A percentile compares a stretch with the other conserved stretches of the same genome.
These are phyloP conservation scores for Neogobius melanostomus DNA, from an alignment of 2,113 vertebrate genomes.

Conservation along the genomic window DNA sequence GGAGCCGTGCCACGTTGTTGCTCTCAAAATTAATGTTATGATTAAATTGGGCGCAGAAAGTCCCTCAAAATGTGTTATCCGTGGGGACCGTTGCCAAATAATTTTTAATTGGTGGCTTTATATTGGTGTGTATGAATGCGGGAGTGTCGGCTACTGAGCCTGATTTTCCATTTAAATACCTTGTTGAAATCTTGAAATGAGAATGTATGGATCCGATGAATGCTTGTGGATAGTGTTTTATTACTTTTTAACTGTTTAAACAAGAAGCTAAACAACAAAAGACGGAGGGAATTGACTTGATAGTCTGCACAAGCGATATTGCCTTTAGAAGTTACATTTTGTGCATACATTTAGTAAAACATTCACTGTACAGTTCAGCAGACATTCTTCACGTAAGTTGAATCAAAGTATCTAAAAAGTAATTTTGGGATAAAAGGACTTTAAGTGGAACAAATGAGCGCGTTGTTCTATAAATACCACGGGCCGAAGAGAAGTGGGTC, in stretches of 20 bases:
- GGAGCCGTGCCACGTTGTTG: slow-evolving; percentile 3
- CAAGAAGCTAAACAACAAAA: too few relatives aligned
- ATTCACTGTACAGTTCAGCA: background rate
- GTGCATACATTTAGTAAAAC: background rate
- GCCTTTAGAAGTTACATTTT: too few relatives aligned
- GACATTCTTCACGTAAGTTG: background rate
- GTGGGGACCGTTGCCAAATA: background rate
- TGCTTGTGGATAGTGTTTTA: too few relatives aligned
- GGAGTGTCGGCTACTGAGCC: too few relatives aligned
- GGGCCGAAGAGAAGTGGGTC: slow-evolving; percentile 59
- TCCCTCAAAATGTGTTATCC: background rate
- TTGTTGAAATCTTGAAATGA: too few relatives aligned
- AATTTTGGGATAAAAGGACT: slow-evolving; percentile 40
- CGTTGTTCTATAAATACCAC: slow-evolving; percentile 60
- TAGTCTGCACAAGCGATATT: too few relatives aligned
- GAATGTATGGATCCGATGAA: too few relatives aligned
- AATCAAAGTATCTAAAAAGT: slow-evolving; percentile 19
- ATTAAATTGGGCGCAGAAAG: background rate
- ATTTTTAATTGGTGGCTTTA: too few relatives aligned
- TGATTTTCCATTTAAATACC: too few relatives aligned
- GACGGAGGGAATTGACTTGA: too few relatives aligned
- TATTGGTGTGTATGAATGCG: too few relatives aligned
- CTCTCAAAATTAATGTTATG: slow-evolving; percentile 2
- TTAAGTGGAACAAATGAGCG: slow-evolving; percentile 51
- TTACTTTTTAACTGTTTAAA: too few relatives aligned